Base-by-base conservation (phyloP, 1,140 invertebrate genomes). In the Drosophila grimshawi region DNA sequence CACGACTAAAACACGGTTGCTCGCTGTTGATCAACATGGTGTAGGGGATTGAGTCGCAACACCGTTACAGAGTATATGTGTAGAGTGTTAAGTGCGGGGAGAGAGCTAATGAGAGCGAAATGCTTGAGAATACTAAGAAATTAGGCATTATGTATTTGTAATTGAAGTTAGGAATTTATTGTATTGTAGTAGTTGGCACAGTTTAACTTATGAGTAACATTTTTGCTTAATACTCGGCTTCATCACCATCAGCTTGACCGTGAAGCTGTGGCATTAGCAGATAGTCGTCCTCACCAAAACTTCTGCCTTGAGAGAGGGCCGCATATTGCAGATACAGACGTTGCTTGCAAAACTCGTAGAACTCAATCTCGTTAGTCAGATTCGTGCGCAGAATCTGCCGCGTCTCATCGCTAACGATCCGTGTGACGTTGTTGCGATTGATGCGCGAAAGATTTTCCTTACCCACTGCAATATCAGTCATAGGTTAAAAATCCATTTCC, bases 1-100 rank as follows among this genome's bases (percentile, higher is more conserved):
- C 97, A 10, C 97, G 93, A 93, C 98, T 98, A 93, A 97, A 98
- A 93, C 97, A 96, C 1, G 98, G 81, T 6, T 97, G 93, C 64
- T 97, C 94, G 29, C 95, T 94, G 65, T 93, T 94, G 2, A 96
- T 94, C 56, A 94, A 94, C 30, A 93, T 93, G 1, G 97, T 97
- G 80, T 97, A 97, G 92, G 3, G 78, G 43, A n/a, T 78, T 70
- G 7, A 90, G 75, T 7, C 51, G 69, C 67, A 79, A 63, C 30
- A 90, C 66, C 86, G 89, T 79, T 32, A 70, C 70, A 32, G 10
- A 71, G 6, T 27, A 6, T 11, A 41, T 37, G 62, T 19, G 8
- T 19, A 76, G 55, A 35, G 11, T 76, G 6, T 19, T 19, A 19
- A 43, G 3, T 10, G 35, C 11, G 11, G 11, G 10, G 39, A 65